These are phyloP conservation scores for Campaea margaritaria DNA, from an alignment of 2,888 invertebrate genomes.

Conservation along the genomic window DNA sequence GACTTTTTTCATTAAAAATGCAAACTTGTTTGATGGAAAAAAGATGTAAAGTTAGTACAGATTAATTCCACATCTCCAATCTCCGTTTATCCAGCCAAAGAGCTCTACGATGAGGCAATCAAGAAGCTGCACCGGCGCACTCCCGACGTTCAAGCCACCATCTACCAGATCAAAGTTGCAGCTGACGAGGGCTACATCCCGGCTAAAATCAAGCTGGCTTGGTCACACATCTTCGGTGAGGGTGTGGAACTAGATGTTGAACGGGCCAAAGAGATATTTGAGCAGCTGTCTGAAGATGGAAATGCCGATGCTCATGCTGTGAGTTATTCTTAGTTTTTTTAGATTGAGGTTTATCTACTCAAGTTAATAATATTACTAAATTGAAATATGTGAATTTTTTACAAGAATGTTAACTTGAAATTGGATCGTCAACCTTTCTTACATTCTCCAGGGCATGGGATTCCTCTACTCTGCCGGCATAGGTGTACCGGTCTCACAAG, in stretches of 20 bases:
- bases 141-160: constrained; percentile 90
- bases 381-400: too few relatives aligned
- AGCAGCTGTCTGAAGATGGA: constrained; percentile 90
- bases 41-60: too few relatives aligned
- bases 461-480: constrained; percentile 95
- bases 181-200: constrained; percentile 92
- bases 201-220: constrained; percentile 94
- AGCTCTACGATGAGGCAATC: constrained; percentile 89
- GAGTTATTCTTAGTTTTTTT: constrained; percentile 49
- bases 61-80: too few relatives aligned
- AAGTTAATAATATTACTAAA: too few relatives aligned
- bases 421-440: not conserved
- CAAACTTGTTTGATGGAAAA: too few relatives aligned
- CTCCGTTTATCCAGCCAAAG: constrained; percentile 86
- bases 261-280: constrained; percentile 91
- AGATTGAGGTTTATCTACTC: too few relatives aligned
- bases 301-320: constrained; percentile 96
- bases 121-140: constrained; percentile 89
- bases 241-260: constrained; percentile 91
- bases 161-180: constrained; percentile 90
- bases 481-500: constrained; percentile 94
- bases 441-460: constrained; percentile 88
- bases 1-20: too few relatives aligned
- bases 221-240: constrained; percentile 94
- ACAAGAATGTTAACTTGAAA: too few relatives aligned